phyloP scores from a whole-genome alignment of 2,888 invertebrate genomes.

The Agrilus biguttatus region DNA sequence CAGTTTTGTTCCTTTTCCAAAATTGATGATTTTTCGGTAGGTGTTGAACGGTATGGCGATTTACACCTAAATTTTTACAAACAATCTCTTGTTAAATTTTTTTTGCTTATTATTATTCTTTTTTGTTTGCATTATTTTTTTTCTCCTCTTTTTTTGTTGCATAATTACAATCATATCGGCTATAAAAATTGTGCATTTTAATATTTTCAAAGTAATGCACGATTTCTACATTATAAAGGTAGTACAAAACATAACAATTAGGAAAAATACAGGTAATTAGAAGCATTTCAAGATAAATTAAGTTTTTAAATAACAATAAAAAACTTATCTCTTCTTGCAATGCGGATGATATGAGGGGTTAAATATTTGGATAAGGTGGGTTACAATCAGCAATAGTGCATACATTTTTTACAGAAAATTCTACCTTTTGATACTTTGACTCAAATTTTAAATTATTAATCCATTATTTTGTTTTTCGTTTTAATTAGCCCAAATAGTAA shows the following conservation, averaged over 20 bases:
- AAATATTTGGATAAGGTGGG: no score
- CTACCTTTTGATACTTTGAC: no score
- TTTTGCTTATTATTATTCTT: conserved; percentile 1
- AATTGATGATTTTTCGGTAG: not conserved
- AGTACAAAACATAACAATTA: not conserved
- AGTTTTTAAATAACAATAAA: no score
- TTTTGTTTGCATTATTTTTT: not conserved
- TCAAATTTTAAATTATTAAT: no score
- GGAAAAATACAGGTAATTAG: no score
- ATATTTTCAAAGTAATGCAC: conserved; percentile 1
- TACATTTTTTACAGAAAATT: no score
- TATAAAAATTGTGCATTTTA: conserved; percentile 7
- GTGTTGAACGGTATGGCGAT: conserved; percentile 9
- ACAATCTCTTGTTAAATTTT: conserved; percentile 8
- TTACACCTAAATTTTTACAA: conserved; percentile 14
- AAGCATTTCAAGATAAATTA: no score
- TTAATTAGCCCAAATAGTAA: no score
- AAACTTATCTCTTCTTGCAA: no score
- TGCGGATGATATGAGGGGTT: no score
- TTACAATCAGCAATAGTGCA: no score
- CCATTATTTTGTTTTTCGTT: no score
- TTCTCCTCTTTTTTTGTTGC: conserved; percentile 2
- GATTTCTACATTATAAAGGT: conserved; percentile 9
- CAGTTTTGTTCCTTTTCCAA: not conserved
- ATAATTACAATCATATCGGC: conserved; percentile 2